These are phyloP conservation scores for Lamproptera curius DNA, from an alignment of 2,888 invertebrate species.

Conservation along the genomic window DNA sequence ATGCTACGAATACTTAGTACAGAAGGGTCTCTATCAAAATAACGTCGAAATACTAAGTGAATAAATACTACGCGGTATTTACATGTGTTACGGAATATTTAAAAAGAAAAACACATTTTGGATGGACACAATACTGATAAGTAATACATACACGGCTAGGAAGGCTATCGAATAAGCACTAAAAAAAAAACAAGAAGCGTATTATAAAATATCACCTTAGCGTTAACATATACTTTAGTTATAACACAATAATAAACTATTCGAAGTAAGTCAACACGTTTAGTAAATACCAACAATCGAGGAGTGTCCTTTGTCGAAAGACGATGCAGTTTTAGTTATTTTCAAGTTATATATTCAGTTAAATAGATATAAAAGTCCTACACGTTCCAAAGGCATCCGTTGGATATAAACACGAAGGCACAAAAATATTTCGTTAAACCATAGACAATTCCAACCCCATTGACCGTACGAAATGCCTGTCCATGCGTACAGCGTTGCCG, in stretches of 20 bases:
- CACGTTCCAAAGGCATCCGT: conserved; percentile 68
- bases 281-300: conserved; percentile 40
- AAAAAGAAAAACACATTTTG: conserved; percentile 19
- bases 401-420: conserved; percentile 75
- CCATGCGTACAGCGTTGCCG: no score
- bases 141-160: conserved; percentile 28
- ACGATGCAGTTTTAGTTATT: background rate
- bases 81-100: conserved; percentile 5
- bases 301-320: conserved; percentile 17
- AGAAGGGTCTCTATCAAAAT: background rate
- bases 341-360: conserved; percentile 42
- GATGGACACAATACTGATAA: conserved; percentile 52
- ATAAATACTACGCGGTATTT: conserved; percentile 17
- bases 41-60: conserved; percentile 6
- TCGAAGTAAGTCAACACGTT: conserved; percentile 68
- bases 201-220: conserved; percentile 50
- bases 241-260: conserved; percentile 73
- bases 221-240: conserved; percentile 42
- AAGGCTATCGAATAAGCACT: conserved; percentile 35
- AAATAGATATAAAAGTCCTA: conserved; percentile 66
- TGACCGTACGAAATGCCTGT: conserved; percentile 40
- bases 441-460: conserved; percentile 39
- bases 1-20: conserved; percentile 14
- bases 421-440: conserved; percentile 48
- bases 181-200: conserved; percentile 32